Evolutionary conservation across 2,113 vertebrate genomes (phyloP).

Genomic region (Cebidichthys violaceus): DNA sequence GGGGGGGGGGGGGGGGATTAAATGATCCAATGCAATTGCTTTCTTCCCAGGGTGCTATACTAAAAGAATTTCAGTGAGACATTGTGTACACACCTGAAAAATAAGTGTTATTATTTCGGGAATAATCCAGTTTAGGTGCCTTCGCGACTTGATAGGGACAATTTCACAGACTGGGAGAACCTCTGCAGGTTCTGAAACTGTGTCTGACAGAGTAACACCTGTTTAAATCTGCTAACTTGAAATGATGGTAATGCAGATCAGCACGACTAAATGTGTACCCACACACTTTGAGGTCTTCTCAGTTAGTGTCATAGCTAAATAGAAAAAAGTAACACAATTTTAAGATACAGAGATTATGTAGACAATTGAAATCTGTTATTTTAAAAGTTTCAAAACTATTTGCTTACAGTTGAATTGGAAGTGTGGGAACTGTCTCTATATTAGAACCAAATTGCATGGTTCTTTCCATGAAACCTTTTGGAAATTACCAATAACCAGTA

Average conservation of each 20-base stretch:
- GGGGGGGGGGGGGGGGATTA: conserved; percentile 26
- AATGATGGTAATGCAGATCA: neutral
- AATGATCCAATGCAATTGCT: conserved; percentile 67
- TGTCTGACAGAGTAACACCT: neutral
- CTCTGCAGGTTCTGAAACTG: neutral
- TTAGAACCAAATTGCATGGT: too few relatives aligned
- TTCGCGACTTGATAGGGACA: neutral
- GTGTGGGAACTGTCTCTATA: neutral
- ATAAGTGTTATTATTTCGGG: neutral
- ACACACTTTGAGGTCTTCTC: neutral
- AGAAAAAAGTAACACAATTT: too few relatives aligned
- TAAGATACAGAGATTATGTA: too few relatives aligned
- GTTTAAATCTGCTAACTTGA: neutral
- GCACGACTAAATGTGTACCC: neutral
- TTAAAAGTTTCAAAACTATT: too few relatives aligned
- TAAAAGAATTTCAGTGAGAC: neutral
- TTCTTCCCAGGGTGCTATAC: conserved; percentile 26
- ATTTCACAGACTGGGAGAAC: neutral
- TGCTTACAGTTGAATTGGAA: neutral
- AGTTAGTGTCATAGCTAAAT: too few relatives aligned
- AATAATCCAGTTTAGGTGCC: neutral
- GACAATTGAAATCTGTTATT: too few relatives aligned
- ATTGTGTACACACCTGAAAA: neutral
- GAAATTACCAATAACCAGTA: neutral
- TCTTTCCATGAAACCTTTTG: too few relatives aligned